Conservation (phyloP, 2,113 vertebrate species). For the Tiliqua scincoides region DNA sequence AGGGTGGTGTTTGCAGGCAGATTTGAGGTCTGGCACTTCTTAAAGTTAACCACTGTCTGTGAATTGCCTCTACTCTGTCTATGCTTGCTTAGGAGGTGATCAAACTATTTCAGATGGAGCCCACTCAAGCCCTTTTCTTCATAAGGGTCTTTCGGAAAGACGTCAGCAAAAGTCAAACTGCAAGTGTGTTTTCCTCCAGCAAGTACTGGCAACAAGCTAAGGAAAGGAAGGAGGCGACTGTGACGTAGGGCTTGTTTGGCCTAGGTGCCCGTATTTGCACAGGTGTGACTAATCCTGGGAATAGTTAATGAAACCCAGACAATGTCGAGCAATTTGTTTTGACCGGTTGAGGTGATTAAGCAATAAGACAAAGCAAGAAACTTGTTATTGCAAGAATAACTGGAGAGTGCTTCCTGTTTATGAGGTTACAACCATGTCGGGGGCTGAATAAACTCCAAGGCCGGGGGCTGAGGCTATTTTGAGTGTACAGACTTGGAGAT, state of each 20-base stretch:
- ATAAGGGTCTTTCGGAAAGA: slow-evolving; percentile 33
- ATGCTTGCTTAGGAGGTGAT: not conserved
- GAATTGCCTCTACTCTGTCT: not conserved
- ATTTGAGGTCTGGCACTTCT: not conserved
- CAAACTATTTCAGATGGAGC: slow-evolving; percentile 47
- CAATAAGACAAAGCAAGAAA: slow-evolving; percentile 26
- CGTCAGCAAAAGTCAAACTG: slow-evolving; percentile 36
- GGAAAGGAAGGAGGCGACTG: slow-evolving; percentile 44
- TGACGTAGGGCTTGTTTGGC: slow-evolving; percentile 40
- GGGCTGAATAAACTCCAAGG: slow-evolving; percentile 8
- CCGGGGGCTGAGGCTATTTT: slow-evolving; percentile 18
- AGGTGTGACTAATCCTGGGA: slow-evolving; percentile 40
- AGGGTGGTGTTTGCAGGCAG: not conserved
- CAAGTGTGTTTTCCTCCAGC: slow-evolving; percentile 32
- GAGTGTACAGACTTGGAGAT: not conserved
- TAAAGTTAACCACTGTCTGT: not conserved
- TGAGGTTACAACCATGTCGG: slow-evolving; percentile 21
- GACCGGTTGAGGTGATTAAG: slow-evolving; percentile 20
- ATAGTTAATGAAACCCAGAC: slow-evolving; percentile 34
- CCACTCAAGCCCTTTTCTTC: slow-evolving; percentile 5
- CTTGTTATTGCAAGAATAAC: slow-evolving; percentile 38
- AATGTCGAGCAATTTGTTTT: slow-evolving; percentile 22
- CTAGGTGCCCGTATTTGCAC: slow-evolving; percentile 33
- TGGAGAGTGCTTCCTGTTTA: slow-evolving; percentile 41
- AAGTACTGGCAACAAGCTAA: slow-evolving; percentile 40